Conservation (phyloP, 1,140 invertebrate species). For the Drosophila lacertosa region DNA sequence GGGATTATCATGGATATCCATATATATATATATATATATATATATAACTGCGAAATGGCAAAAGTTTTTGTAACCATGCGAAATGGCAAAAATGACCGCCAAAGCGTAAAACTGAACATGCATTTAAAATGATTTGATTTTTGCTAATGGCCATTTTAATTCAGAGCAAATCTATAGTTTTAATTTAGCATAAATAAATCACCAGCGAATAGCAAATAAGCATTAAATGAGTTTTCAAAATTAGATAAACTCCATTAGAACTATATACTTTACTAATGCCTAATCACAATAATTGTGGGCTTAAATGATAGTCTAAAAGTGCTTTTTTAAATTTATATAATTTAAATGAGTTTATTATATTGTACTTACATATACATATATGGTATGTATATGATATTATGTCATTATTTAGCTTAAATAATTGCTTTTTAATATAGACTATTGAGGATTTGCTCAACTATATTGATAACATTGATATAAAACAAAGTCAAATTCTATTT, state of each 20-base stretch:
- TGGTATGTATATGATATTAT: too few relatives aligned
- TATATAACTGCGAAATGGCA: slow-evolving; percentile 28
- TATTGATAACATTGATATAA: too few relatives aligned
- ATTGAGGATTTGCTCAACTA: too few relatives aligned
- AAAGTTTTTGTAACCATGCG: slow-evolving; percentile 37
- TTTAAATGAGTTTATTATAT: too few relatives aligned
- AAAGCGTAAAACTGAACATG: slow-evolving; percentile 20
- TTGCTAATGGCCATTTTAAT: slow-evolving; percentile 5
- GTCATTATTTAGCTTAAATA: too few relatives aligned
- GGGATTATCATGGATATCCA: slow-evolving; percentile 3
- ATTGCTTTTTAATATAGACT: too few relatives aligned
- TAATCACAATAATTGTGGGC: too few relatives aligned
- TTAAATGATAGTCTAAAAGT: too few relatives aligned
- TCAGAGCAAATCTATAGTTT: slow-evolving; percentile 1
- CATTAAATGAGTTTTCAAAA: slow-evolving; percentile 1
- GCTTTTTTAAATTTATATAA: too few relatives aligned
- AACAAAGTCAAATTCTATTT: too few relatives aligned
- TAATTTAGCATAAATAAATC: slow-evolving; percentile 13
- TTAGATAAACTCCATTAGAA: not conserved
- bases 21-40: not conserved
- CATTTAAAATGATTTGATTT: slow-evolving; percentile 17
- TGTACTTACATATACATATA: too few relatives aligned
- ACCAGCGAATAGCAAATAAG: not conserved
- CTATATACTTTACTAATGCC: not conserved
- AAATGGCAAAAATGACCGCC: slow-evolving; percentile 31